Evolutionary conservation across 2,113 vertebrate genomes (phyloP).

Genomic region (Heterocephalus glaber): DNA sequence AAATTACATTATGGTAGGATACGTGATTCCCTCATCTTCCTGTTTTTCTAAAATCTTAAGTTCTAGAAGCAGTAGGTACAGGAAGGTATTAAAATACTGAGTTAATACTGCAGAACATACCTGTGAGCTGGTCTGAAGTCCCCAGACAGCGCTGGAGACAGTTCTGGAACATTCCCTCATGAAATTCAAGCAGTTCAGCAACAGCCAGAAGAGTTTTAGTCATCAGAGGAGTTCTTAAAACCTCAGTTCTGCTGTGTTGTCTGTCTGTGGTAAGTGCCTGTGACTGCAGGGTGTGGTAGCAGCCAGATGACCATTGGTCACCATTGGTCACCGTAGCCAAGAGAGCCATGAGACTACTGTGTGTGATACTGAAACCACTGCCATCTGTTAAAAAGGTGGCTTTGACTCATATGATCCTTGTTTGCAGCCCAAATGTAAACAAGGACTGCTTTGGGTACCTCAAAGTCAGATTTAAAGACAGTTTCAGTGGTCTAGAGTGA

Average conservation of each 20-base stretch:
- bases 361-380: background rate
- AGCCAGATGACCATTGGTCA: background rate
- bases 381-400: background rate
- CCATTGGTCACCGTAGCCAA: background rate
- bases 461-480: background rate
- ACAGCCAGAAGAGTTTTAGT: background rate
- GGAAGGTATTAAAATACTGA: slow-evolving; percentile 7
- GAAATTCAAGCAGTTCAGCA: background rate
- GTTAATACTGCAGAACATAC: background rate
- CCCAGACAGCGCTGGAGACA: background rate
- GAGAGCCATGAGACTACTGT: background rate
- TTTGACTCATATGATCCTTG: background rate
- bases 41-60: background rate
- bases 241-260: background rate
- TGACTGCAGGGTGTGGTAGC: background rate
- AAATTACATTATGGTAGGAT: background rate
- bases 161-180: slow-evolving; percentile 2
- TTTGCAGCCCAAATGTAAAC: background rate
- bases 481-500: background rate
- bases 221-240: background rate
- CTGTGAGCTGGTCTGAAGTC: slow-evolving; percentile 6
- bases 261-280: background rate
- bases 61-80: background rate
- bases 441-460: background rate
- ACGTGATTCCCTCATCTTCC: background rate